Percentiles rank a stretch among this genome's conserved stretches.
Conservation (phyloP, 2,113 vertebrate genomes). For the Micronisus gabar region DNA sequence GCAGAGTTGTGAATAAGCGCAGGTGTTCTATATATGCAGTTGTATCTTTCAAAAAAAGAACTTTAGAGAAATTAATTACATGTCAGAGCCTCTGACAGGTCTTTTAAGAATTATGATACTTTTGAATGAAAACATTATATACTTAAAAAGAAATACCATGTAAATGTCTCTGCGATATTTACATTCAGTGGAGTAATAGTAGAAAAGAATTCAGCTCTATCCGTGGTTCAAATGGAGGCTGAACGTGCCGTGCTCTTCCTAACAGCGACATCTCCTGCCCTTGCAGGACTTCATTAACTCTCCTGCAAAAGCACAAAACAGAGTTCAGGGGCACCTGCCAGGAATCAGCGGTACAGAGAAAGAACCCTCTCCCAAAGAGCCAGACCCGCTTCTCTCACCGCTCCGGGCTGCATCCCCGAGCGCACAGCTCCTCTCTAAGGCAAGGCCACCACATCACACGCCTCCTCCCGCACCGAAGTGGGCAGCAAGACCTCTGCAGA, state of each 20-base stretch:
- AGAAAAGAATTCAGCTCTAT: not conserved
- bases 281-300: not conserved
- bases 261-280: not conserved
- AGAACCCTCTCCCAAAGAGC: not conserved
- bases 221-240: not conserved
- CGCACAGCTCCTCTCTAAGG: not conserved
- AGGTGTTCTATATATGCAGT: conserved; percentile 33
- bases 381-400: not conserved
- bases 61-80: conserved; percentile 67
- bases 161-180: conserved; percentile 58
- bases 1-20: conserved; percentile 55
- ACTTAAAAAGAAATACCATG: conserved; percentile 64
- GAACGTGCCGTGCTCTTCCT: not conserved
- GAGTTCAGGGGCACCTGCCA: not conserved
- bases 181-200: conserved; percentile 42
- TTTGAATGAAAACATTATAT: conserved; percentile 69
- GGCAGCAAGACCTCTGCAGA: not conserved
- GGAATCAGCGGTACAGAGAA: no score
- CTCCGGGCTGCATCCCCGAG: not conserved
- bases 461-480: rapidly evolving
- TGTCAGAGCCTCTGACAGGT: conserved; percentile 66
- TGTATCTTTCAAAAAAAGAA: conserved; percentile 48
- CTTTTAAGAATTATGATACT: conserved; percentile 66
- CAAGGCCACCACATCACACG: rapidly evolving
- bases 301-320: not conserved